Percentiles rank a stretch among this genome's conserved stretches.
These are phyloP conservation scores for Ceryle rudis DNA, from an alignment of 2,797 vertebrate genomes.

Conservation along the genomic window DNA sequence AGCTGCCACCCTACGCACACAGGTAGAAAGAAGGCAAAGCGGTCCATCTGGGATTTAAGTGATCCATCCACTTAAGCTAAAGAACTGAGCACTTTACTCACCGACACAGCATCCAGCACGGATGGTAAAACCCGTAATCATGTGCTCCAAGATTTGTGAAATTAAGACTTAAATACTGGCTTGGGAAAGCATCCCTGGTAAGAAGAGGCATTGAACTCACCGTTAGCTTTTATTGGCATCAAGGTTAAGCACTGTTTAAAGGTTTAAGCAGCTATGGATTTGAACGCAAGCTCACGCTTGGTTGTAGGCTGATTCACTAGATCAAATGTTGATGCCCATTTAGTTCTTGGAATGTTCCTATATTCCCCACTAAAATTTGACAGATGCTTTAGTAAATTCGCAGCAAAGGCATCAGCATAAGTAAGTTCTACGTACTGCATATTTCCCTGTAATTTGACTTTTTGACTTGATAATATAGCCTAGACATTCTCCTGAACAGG, in stretches of 20 bases:
- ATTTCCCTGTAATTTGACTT: background rate
- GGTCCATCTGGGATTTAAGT: fast-evolving
- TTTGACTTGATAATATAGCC: background rate
- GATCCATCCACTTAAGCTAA: fast-evolving
- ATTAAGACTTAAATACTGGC: background rate
- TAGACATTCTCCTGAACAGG: background rate
- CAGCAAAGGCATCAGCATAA: background rate
- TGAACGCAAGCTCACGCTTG: background rate
- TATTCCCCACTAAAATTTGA: background rate
- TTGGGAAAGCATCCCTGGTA: background rate
- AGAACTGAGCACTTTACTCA: background rate
- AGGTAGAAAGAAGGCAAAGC: background rate
- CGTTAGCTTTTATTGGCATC: background rate
- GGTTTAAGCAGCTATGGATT: fast-evolving
- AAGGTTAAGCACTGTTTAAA: background rate
- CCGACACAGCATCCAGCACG: background rate
- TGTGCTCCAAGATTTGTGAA: background rate
- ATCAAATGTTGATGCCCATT: background rate
- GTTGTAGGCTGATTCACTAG: background rate
- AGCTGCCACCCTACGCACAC: fast-evolving
- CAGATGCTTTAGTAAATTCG: background rate
- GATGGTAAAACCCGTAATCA: background rate
- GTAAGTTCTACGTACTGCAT: background rate
- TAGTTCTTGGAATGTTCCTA: background rate
- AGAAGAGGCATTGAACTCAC: background rate